These are phyloP conservation scores for Gopherus flavomarginatus DNA, from an alignment of 2,113 vertebrate genomes.

Conservation along the genomic window DNA sequence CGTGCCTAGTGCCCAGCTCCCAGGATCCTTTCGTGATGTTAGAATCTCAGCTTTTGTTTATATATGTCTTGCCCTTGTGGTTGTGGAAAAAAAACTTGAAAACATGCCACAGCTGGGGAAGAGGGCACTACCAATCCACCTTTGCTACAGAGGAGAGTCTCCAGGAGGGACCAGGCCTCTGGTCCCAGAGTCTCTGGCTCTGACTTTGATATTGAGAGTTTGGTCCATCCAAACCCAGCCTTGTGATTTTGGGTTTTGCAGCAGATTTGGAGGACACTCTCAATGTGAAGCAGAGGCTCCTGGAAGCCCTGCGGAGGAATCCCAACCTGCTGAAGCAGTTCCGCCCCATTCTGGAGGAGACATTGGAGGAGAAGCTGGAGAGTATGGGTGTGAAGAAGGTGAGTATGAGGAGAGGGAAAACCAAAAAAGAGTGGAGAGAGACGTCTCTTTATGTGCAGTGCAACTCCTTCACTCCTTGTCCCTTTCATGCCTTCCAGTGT, in stretches of 20 bases:
- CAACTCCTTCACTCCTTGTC: not conserved
- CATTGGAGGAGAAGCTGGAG: conserved; percentile 77
- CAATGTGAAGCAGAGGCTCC: conserved; percentile 12
- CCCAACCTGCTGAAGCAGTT: conserved; percentile 70
- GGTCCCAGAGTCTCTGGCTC: not conserved
- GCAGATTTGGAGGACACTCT: conserved; percentile 35
- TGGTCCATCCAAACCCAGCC: no score
- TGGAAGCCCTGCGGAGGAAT: conserved; percentile 50
- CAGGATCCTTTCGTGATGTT: not conserved
- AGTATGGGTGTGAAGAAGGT: conserved; percentile 73
- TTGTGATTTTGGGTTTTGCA: not conserved
- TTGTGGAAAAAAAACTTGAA: not conserved
- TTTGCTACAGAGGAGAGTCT: not conserved
- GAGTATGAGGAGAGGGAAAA: not conserved
- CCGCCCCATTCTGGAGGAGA: conserved; percentile 69
- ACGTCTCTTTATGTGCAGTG: not conserved
- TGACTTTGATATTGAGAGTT: not conserved
- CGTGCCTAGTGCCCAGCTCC: not conserved
- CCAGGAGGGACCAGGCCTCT: not conserved
- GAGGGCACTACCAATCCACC: not conserved
- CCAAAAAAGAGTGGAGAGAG: not conserved
- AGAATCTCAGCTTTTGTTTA: not conserved
- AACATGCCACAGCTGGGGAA: not conserved
- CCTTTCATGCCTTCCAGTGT: not conserved
- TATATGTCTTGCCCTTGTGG: not conserved